Evolutionary conservation across 1,140 invertebrate genomes (phyloP).

Genomic region (Brachionus calyciflorus): DNA sequence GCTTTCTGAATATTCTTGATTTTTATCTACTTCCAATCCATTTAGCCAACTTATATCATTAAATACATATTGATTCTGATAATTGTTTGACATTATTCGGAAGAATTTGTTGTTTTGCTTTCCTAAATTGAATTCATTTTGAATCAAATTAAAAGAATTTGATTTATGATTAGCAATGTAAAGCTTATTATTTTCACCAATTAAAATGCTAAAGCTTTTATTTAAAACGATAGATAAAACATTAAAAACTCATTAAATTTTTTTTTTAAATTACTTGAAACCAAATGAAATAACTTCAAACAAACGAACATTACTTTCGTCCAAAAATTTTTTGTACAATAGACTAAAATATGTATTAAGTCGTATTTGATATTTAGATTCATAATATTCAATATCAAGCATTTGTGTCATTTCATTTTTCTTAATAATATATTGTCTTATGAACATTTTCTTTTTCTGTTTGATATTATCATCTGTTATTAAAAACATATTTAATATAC

Average conservation of each 20-base stretch:
- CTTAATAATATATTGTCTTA: background rate
- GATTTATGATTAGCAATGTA: background rate
- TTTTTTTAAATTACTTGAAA: background rate
- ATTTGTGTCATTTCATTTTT: background rate
- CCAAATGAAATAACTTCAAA: conserved; percentile 10
- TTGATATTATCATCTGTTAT: background rate
- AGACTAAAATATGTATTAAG: background rate
- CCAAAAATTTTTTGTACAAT: background rate
- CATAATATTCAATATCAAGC: background rate
- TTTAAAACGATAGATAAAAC: no score
- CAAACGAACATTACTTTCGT: background rate
- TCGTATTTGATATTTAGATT: background rate
- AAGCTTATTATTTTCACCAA: background rate
- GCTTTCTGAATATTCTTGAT: background rate
- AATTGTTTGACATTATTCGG: conserved; percentile 1
- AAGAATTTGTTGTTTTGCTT: background rate
- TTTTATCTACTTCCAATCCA: background rate
- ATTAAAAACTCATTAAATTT: no score
- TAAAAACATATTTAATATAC: background rate
- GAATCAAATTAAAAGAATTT: background rate
- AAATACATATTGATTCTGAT: conserved; percentile 6
- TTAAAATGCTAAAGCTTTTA: conserved; percentile 14
- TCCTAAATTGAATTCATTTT: background rate
- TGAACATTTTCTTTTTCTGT: background rate
- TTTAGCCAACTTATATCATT: background rate